phyloP scores from a whole-genome alignment of 1,140 invertebrate genomes.

The Drosophila nigrodunni region DNA sequence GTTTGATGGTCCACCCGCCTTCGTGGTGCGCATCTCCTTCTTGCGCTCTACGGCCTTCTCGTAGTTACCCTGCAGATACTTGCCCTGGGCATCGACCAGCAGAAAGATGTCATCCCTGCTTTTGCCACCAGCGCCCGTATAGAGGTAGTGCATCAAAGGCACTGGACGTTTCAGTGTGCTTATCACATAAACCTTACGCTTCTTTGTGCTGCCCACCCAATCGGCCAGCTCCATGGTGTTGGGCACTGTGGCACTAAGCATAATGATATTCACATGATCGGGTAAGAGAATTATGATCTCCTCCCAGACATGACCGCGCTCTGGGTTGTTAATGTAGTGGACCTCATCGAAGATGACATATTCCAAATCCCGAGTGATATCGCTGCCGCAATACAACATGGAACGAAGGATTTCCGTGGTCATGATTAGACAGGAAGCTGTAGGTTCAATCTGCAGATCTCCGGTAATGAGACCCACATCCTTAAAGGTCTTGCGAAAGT shows the following conservation, averaged over 20 bases:
- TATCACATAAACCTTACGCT: slow-evolving; percentile 97
- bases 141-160: slow-evolving; percentile 97
- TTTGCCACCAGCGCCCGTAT: slow-evolving; percentile 93
- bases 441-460: slow-evolving; percentile 97
- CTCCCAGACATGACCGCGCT: slow-evolving; percentile 99
- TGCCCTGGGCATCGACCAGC: slow-evolving; percentile 91
- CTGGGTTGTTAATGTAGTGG: slow-evolving; percentile 99
- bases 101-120: slow-evolving; percentile 93
- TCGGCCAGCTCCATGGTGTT: slow-evolving; percentile 98
- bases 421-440: slow-evolving; percentile 98
- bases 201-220: slow-evolving; percentile 98
- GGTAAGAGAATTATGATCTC: slow-evolving; percentile 98
- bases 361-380: slow-evolving; percentile 97
- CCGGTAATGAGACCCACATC: slow-evolving; percentile 98
- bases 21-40: slow-evolving; percentile 73
- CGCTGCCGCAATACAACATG: slow-evolving; percentile 98
- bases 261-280: slow-evolving; percentile 96
- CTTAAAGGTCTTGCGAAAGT: slow-evolving; percentile 96
- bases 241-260: slow-evolving; percentile 99
- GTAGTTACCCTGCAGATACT: slow-evolving; percentile 90
- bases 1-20: slow-evolving; percentile 48
- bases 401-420: slow-evolving; percentile 99
- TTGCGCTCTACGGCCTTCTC: slow-evolving; percentile 90
- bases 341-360: slow-evolving; percentile 99
- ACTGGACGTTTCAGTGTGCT: slow-evolving; percentile 97